phyloP scores from a whole-genome alignment of 1,140 invertebrate genomes.

The Eumeta japonica region DNA sequence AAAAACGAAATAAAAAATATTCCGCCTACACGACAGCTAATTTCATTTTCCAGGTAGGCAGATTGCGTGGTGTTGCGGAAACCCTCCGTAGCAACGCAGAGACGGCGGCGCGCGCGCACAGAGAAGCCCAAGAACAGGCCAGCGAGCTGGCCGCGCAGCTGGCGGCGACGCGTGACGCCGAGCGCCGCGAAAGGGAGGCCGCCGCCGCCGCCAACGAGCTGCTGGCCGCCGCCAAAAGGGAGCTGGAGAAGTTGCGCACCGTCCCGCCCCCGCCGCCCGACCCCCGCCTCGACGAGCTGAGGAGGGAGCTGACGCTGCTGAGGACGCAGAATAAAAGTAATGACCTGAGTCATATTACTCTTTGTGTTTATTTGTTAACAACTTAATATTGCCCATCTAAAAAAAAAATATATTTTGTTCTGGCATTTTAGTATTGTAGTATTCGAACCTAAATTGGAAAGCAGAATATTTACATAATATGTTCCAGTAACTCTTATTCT shows the following conservation, averaged over 20 bases:
- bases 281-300: conserved; percentile 70
- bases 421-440: too few species aligned
- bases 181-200: conserved; percentile 38
- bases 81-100: conserved; percentile 62
- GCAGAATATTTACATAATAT: too few species aligned
- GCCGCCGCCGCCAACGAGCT: conserved; percentile 40
- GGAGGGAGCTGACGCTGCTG: conserved; percentile 66
- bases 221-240: conserved; percentile 54
- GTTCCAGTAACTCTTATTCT: too few species aligned
- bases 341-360: conserved; percentile 17
- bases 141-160: conserved; percentile 62
- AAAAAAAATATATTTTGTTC: too few species aligned
- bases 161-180: conserved; percentile 56
- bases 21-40: neutral
- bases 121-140: conserved; percentile 55
- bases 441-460: too few species aligned
- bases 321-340: conserved; percentile 74
- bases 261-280: conserved; percentile 64
- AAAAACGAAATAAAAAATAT: too few species aligned
- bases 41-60: conserved; percentile 29
- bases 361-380: too few species aligned
- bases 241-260: conserved; percentile 46
- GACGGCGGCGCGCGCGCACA: conserved; percentile 52
- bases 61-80: conserved; percentile 49
- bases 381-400: too few species aligned